Conservation (phyloP, 2,797 vertebrate genomes). For the Eutrigla gurnardus region DNA sequence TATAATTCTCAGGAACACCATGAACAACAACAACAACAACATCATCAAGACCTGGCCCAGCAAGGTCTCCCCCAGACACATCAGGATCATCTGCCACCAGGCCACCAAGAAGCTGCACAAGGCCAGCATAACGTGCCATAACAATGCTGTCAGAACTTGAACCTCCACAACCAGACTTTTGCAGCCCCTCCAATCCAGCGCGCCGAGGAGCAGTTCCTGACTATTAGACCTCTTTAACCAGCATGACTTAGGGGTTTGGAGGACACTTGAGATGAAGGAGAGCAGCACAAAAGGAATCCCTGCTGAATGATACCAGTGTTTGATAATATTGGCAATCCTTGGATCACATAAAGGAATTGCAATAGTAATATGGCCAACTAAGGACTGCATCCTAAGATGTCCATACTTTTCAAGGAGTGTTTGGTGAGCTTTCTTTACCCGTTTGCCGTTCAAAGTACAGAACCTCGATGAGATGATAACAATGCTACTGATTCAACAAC, state of each 20-base stretch:
- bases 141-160: conserved; percentile 42
- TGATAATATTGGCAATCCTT: conserved; percentile 30
- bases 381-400: conserved; percentile 34
- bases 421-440: conserved; percentile 27
- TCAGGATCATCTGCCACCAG: conserved; percentile 74
- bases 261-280: conserved; percentile 35
- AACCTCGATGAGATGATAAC: conserved; percentile 11
- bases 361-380: conserved; percentile 30
- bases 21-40: conserved; percentile 40
- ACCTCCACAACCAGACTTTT: conserved; percentile 52
- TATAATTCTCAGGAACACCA: conserved; percentile 58
- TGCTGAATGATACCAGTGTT: conserved; percentile 42
- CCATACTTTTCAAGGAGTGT: conserved; percentile 28
- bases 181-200: conserved; percentile 51
- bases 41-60: conserved; percentile 46
- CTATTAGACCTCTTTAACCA: conserved; percentile 47
- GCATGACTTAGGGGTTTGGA: conserved; percentile 51
- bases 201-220: conserved; percentile 42
- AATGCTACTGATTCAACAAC: conserved; percentile 6
- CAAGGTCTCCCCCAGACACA: conserved; percentile 64
- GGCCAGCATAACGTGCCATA: conserved; percentile 64
- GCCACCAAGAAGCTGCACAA: conserved; percentile 68
- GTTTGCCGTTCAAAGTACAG: conserved; percentile 19
- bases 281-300: conserved; percentile 48
- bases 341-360: conserved; percentile 34